Percentiles rank a stretch among this genome's conserved stretches.
These are phyloP conservation scores for Sebastes matsubarae DNA, from an alignment of 2,797 vertebrate species.

Conservation along the genomic window DNA sequence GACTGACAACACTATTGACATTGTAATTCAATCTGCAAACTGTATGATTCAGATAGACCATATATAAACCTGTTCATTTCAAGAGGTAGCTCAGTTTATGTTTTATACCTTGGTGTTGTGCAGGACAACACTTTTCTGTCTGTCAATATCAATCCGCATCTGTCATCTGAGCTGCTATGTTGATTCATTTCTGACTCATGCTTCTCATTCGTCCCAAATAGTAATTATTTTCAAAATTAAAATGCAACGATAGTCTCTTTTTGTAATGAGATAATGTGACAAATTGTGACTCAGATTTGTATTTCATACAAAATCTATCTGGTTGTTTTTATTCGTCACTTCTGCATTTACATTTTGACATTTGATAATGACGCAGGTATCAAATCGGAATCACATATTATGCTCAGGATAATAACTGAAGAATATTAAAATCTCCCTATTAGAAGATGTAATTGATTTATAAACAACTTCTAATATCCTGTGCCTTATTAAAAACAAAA, in stretches of 20 bases:
- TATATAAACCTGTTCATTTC: no score
- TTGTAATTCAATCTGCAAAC: no score
- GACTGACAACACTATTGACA: no score
- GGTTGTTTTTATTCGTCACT: not conserved
- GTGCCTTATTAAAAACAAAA: not conserved
- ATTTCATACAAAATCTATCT: not conserved
- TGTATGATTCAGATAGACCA: no score
- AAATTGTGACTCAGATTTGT: slow-evolving; percentile 19
- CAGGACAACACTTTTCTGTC: not conserved
- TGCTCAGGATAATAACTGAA: not conserved
- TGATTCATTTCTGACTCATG: slow-evolving; percentile 35
- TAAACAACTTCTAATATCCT: not conserved
- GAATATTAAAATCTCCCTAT: not conserved
- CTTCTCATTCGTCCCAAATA: not conserved
- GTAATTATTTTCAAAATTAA: not conserved
- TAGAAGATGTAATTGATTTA: not conserved
- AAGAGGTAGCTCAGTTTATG: not conserved
- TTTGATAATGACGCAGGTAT: not conserved
- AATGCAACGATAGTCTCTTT: slow-evolving; percentile 6
- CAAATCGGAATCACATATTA: not conserved
- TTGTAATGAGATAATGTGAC: slow-evolving; percentile 9
- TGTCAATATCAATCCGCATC: slow-evolving; percentile 2
- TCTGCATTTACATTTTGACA: not conserved
- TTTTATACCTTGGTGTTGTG: not conserved
- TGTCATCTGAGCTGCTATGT: slow-evolving; percentile 10